phyloP scores from a whole-genome alignment of 1,140 invertebrate genomes.

The Aphaenogaster rudis region DNA sequence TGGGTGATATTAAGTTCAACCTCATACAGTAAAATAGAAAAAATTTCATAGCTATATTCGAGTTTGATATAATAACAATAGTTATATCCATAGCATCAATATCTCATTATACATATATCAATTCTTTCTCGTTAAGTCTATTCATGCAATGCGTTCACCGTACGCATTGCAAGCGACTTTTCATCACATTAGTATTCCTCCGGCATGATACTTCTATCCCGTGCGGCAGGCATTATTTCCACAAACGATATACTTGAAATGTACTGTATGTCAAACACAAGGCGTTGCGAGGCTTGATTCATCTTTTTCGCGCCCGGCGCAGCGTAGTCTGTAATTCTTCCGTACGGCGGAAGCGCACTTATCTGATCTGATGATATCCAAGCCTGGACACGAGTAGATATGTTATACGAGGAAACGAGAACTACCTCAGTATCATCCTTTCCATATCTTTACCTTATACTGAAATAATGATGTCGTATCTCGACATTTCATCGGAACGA shows the following conservation, averaged over 20 bases:
- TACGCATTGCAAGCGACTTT: slow-evolving; percentile 27
- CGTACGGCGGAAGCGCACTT: slow-evolving; percentile 56
- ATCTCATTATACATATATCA: slow-evolving; percentile 15
- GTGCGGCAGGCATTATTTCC: slow-evolving; percentile 60
- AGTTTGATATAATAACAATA: background rate
- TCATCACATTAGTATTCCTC: slow-evolving; percentile 64
- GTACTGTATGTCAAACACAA: slow-evolving; percentile 63
- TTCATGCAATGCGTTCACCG: slow-evolving; percentile 19
- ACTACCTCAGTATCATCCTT: slow-evolving; percentile 22
- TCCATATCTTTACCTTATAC: slow-evolving; percentile 42
- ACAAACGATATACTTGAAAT: slow-evolving; percentile 47
- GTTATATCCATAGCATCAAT: slow-evolving; percentile 13
- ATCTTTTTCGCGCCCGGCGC: slow-evolving; percentile 63
- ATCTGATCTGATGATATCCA: slow-evolving; percentile 58
- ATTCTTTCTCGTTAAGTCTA: slow-evolving; percentile 17
- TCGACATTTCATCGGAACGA: slow-evolving; percentile 38
- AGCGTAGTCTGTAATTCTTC: slow-evolving; percentile 56
- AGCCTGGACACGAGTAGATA: slow-evolving; percentile 11
- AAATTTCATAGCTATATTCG: background rate
- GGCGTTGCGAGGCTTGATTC: slow-evolving; percentile 46
- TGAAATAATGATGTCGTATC: slow-evolving; percentile 43
- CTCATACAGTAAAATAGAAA: background rate
- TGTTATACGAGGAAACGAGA: slow-evolving; percentile 8
- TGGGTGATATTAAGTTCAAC: slow-evolving; percentile 5
- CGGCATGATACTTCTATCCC: slow-evolving; percentile 45